phyloP scores from a whole-genome alignment of 2,797 vertebrate genomes.

The Fundulus diaphanus region DNA sequence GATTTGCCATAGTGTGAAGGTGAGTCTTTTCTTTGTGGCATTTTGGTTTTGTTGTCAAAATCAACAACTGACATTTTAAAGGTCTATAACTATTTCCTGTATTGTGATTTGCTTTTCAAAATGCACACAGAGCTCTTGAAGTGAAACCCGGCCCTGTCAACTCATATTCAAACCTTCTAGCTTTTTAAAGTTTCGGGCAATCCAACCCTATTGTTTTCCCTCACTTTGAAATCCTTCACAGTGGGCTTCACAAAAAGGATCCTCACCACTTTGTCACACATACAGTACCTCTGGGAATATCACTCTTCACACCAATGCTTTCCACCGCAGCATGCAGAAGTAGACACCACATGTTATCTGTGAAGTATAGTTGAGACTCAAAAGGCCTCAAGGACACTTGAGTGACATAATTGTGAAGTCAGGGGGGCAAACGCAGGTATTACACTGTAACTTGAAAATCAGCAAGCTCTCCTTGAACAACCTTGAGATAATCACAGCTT shows the following conservation, averaged over 20 bases:
- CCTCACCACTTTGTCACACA: slow-evolving; percentile 61
- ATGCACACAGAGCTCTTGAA: slow-evolving; percentile 17
- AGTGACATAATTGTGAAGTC: slow-evolving; percentile 29
- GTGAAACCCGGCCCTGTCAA: slow-evolving; percentile 48
- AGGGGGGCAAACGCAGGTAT: slow-evolving; percentile 11
- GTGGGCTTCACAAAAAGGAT: slow-evolving; percentile 53
- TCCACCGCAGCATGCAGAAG: slow-evolving; percentile 32
- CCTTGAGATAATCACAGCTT: slow-evolving; percentile 16
- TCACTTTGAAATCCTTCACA: slow-evolving; percentile 60
- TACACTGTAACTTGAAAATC: slow-evolving; percentile 18
- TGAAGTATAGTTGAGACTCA: slow-evolving; percentile 28
- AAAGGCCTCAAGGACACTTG: slow-evolving; percentile 17
- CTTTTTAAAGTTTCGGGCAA: background rate
- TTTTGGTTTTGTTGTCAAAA: background rate
- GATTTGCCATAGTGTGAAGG: background rate
- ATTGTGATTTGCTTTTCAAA: slow-evolving; percentile 16
- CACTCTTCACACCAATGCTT: background rate
- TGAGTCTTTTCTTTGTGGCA: background rate
- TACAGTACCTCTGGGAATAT: slow-evolving; percentile 55
- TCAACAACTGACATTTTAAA: background rate
- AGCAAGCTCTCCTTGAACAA: slow-evolving; percentile 23
- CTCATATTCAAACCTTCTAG: slow-evolving; percentile 14
- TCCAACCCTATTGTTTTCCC: slow-evolving; percentile 55
- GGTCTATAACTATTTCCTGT: background rate
- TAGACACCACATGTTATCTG: slow-evolving; percentile 37